Base-by-base conservation (phyloP, 2,797 vertebrate genomes). In the Leontocebus nigricollis region DNA sequence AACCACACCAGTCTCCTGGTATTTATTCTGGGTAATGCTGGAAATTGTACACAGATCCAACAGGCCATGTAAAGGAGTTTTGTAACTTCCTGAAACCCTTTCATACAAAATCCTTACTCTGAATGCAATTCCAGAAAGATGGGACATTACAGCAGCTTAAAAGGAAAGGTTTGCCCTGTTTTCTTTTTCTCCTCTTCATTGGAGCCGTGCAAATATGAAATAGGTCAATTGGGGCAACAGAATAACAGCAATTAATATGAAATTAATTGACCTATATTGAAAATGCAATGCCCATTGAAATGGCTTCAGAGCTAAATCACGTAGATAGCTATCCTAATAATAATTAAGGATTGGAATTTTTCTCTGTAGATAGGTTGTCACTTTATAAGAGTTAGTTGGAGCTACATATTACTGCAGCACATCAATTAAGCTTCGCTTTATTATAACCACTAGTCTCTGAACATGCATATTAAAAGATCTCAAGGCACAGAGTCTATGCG, bases 1-100 rank as follows among this genome's bases (percentile, higher is more conserved):
- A 99, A 99, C 99, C 98, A 98, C 99, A 98, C 99, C 99, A 99
- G 98, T 99, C 99, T 99, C 99, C 99, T 99, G 99, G 99, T 99
- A 99, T 99, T 99, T 99, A 98, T 98, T 99, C 98, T 98, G 98
- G 98, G 98, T 98, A 98, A 98, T 98, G 97, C 82, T 99, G 98
- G 98, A 99, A 99, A 99, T 99, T 98, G 95, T 98, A 99, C 98
- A 97, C 98, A 98, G 98, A 98, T 98, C 98, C 98, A 98, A 96
- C 96, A 98, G 98, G 98, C 98, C 97, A 98, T 95, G 98, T 98
- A 98, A 98, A 99, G 98, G 96, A 98, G 97, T 98, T 98, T 98
- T 98, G 98, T 98, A 98, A 98, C 98, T 99, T 99, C 98, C 98
- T 98, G 97, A 98, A 98, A 94, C 82, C 95, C 95, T 99, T 98